These are phyloP conservation scores for Hyposoter dolosus DNA, from an alignment of 2,888 invertebrate genomes.

Conservation along the genomic window DNA sequence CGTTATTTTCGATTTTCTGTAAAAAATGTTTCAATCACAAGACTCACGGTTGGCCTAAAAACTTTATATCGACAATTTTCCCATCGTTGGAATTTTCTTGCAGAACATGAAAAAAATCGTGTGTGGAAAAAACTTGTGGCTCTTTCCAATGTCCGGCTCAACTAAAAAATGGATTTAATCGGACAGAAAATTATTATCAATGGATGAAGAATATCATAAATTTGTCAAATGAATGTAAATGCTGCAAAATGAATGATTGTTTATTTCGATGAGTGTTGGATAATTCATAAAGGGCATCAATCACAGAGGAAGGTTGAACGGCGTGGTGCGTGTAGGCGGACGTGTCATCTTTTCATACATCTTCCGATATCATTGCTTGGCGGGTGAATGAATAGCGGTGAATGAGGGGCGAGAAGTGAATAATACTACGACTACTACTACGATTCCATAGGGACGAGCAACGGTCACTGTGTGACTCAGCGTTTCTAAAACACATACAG, in stretches of 20 bases:
- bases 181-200: not conserved
- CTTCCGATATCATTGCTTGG: slow-evolving; percentile 54
- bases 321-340: slow-evolving; percentile 60
- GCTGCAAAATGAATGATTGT: not conserved
- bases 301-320: slow-evolving; percentile 53
- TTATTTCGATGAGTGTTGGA: slow-evolving; percentile 22
- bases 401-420: slow-evolving; percentile 16
- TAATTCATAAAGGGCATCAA: slow-evolving; percentile 54
- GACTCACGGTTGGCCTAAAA: too few species aligned
- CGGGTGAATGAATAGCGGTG: slow-evolving; percentile 55
- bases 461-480: slow-evolving; percentile 52
- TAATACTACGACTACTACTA: slow-evolving; percentile 44
- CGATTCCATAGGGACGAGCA: slow-evolving; percentile 20
- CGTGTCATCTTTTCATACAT: slow-evolving; percentile 56
- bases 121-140: too few species aligned
- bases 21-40: too few species aligned
- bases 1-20: too few species aligned
- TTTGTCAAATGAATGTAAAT: slow-evolving; percentile 1
- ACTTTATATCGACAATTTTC: too few species aligned
- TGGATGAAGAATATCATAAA: not conserved
- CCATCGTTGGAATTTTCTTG: too few species aligned
- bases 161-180: not conserved
- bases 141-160: too few species aligned
- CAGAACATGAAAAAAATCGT: too few species aligned
- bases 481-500: slow-evolving; percentile 3